Evolutionary conservation across 2,113 vertebrate genomes (phyloP).

Genomic region (Gopherus flavomarginatus): DNA sequence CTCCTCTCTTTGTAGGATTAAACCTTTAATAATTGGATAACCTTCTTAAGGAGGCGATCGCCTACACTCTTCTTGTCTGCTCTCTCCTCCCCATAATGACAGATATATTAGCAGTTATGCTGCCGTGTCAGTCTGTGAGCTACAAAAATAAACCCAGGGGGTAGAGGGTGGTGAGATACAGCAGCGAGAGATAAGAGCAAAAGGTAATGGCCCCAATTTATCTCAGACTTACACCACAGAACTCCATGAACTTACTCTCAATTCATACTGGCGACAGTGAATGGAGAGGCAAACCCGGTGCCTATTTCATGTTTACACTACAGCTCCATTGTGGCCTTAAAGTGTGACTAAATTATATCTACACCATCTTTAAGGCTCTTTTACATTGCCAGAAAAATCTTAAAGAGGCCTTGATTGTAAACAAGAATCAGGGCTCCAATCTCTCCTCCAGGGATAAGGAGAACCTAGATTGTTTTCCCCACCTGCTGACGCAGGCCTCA

Average conservation of each 20-base stretch:
- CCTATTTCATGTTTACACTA: neutral
- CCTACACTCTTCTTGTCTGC: neutral
- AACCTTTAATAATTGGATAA: neutral
- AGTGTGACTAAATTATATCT: neutral
- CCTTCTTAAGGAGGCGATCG: neutral
- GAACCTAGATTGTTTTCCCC: neutral
- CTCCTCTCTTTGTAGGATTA: neutral
- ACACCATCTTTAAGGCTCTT: neutral
- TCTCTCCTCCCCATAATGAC: neutral
- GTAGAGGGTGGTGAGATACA: rapidly evolving
- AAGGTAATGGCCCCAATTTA: neutral
- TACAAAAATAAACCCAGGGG: neutral
- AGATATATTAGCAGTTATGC: neutral
- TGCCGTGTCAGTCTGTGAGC: neutral
- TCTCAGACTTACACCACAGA: neutral
- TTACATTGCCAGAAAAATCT: rapidly evolving
- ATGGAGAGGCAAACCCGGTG: neutral
- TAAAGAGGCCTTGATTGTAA: neutral
- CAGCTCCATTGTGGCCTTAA: neutral
- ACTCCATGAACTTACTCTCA: neutral
- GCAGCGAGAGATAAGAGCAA: neutral
- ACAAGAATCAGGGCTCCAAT: neutral
- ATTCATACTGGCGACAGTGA: neutral
- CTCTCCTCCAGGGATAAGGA: neutral
- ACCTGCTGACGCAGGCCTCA: neutral